Evolutionary conservation across 1,140 invertebrate genomes (phyloP).

Genomic region (Scaptomyza pallida): DNA sequence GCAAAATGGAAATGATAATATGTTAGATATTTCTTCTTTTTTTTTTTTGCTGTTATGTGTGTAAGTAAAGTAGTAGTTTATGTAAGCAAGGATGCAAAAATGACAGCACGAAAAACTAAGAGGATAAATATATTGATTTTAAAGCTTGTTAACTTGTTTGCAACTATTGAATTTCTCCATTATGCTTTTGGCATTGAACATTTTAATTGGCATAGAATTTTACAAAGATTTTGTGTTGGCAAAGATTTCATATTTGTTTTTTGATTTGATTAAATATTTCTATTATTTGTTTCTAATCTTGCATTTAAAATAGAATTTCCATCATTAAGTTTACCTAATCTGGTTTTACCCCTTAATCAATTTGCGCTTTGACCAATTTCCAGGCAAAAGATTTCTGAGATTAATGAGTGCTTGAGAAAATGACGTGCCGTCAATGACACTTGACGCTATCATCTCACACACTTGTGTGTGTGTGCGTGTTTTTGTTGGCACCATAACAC

Average conservation of each 20-base stretch:
- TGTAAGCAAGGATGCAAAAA: background rate
- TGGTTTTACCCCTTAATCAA: background rate
- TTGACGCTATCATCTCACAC: constrained; percentile 44
- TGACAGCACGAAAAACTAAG: background rate
- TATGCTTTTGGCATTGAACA: too few species aligned
- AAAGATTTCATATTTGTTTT: too few species aligned
- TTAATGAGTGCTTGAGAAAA: constrained; percentile 74
- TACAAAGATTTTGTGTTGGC: too few species aligned
- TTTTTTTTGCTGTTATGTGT: too few species aligned
- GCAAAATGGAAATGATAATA: constrained; percentile 11
- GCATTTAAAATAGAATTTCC: background rate
- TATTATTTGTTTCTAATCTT: background rate
- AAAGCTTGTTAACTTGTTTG: background rate
- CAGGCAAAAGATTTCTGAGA: constrained; percentile 31
- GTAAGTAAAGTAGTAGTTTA: background rate
- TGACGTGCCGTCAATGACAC: constrained; percentile 73
- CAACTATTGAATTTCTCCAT: background rate
- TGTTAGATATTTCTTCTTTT: constrained; percentile 6
- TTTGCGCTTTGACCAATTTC: constrained; percentile 37
- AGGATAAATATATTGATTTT: background rate
- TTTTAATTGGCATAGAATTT: too few species aligned
- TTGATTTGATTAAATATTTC: background rate
- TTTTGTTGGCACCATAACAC: constrained; percentile 48
- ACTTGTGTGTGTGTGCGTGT: constrained; percentile 33
- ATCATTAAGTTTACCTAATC: background rate